Evolutionary conservation across 37 sponge, comb jelly and placozoan species (phyloP).

Genomic region (Cliona cf. orientalis): DNA sequence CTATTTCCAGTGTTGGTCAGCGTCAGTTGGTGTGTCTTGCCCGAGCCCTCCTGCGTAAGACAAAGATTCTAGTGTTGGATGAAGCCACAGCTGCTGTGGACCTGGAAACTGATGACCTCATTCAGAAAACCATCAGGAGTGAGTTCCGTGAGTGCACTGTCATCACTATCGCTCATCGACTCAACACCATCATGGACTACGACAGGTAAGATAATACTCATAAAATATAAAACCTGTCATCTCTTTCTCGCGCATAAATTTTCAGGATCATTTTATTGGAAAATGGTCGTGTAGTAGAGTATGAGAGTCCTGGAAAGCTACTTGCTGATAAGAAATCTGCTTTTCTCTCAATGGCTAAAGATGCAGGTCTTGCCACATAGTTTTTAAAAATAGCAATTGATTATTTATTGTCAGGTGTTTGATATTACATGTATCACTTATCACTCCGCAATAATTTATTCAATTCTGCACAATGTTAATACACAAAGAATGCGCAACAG

Average conservation of each 20-base stretch:
- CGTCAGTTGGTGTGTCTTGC: conserved; percentile 98
- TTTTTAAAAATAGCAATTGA: too few relatives aligned
- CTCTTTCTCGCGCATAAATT: too few relatives aligned
- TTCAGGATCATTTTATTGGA: conserved; percentile 87
- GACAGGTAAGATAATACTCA: conserved; percentile 53
- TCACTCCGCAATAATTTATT: too few relatives aligned
- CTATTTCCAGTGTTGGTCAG: conserved; percentile 88
- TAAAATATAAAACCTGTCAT: neutral
- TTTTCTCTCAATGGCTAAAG: conserved; percentile 91
- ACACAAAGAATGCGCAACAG: too few relatives aligned
- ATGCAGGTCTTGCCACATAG: conserved; percentile 78
- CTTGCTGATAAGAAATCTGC: conserved; percentile 52
- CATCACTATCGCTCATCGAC: conserved; percentile 96
- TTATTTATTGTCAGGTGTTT: too few relatives aligned
- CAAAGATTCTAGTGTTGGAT: conserved; percentile 95
- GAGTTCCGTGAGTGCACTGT: conserved; percentile 94
- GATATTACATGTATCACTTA: too few relatives aligned
- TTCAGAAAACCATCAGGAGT: conserved; percentile 92
- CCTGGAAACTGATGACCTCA: conserved; percentile 96
- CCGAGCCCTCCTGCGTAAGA: conserved; percentile 95
- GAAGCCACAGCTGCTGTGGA: conserved; percentile 99
- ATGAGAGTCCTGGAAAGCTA: conserved; percentile 79
- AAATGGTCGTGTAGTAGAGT: conserved; percentile 85
- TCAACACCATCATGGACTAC: conserved; percentile 98
- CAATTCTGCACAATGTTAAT: too few relatives aligned